phyloP scores from a whole-genome alignment of 1,140 invertebrate species.

The Subanguina moxae region DNA sequence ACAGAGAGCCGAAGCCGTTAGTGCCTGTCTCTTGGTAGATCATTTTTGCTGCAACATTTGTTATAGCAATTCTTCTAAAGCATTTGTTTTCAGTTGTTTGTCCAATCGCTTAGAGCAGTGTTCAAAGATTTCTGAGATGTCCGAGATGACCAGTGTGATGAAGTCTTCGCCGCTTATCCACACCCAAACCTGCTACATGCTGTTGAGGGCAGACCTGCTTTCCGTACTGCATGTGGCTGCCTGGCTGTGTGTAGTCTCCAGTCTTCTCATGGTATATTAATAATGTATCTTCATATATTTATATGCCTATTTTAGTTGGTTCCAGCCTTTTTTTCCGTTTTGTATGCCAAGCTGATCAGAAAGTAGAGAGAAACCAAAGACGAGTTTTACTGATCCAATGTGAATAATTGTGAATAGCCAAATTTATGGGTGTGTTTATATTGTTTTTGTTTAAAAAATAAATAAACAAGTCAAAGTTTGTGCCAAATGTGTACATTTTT shows the following conservation, averaged over 20 bases:
- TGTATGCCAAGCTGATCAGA: constrained; percentile 54
- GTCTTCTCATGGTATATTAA: constrained; percentile 41
- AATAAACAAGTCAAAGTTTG: no score
- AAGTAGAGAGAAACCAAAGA: constrained; percentile 45
- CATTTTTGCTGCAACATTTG: not conserved
- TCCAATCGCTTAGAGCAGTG: constrained; percentile 5
- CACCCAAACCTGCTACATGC: constrained; percentile 54
- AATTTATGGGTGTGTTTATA: no score
- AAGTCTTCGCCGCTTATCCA: constrained; percentile 34
- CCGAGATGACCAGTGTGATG: constrained; percentile 2
- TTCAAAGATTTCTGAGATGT: not conserved
- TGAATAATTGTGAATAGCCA: no score
- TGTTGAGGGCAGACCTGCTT: constrained; percentile 46
- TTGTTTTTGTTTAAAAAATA: no score
- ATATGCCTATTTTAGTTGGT: constrained; percentile 45
- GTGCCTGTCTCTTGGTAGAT: constrained; percentile 50
- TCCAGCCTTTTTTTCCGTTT: constrained; percentile 47
- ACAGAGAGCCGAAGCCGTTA: constrained; percentile 40
- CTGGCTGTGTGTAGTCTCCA: constrained; percentile 50
- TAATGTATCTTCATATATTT: no score
- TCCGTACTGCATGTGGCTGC: constrained; percentile 51
- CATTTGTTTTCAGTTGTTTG: constrained; percentile 21
- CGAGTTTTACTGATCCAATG: not conserved
- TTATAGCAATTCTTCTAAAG: not conserved
- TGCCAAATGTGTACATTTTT: no score